These are phyloP conservation scores for Drosophila saltans DNA, from an alignment of 1,140 invertebrate species.

Conservation along the genomic window DNA sequence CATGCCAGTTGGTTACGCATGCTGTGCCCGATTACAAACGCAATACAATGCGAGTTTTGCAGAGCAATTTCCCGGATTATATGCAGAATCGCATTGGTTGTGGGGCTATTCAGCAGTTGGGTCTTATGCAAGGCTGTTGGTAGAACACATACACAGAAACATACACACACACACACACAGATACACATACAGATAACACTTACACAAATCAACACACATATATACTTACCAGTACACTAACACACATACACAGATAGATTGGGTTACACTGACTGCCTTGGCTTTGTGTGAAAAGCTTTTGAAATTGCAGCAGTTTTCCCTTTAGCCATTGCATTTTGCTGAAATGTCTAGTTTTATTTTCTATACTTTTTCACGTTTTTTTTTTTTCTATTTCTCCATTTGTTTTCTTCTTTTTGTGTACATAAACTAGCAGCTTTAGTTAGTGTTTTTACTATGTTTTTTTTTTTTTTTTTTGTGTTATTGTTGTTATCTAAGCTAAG, in stretches of 20 bases:
- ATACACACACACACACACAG: constrained; percentile 13
- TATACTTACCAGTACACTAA: constrained; percentile 6
- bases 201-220: constrained; percentile 12
- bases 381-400: constrained; percentile 22
- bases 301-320: constrained; percentile 45
- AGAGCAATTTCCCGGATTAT: constrained; percentile 87
- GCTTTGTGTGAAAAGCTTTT: constrained; percentile 45
- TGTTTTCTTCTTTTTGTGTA: constrained; percentile 45
- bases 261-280: constrained; percentile 20
- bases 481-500: constrained; percentile 64
- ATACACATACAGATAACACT: background rate
- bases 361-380: constrained; percentile 12
- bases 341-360: constrained; percentile 18
- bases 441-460: constrained; percentile 14
- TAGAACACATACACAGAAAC: constrained; percentile 19
- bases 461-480: constrained; percentile 10
- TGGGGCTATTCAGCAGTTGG: constrained; percentile 85
- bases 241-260: background rate
- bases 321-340: constrained; percentile 34
- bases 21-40: constrained; percentile 85
- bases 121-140: constrained; percentile 83
- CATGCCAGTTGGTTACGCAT: constrained; percentile 85
- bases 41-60: constrained; percentile 85
- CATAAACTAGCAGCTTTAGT: constrained; percentile 60
- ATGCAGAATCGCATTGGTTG: constrained; percentile 86